These are phyloP conservation scores for Venturia canescens DNA, from an alignment of 1,140 invertebrate genomes.

Conservation along the genomic window DNA sequence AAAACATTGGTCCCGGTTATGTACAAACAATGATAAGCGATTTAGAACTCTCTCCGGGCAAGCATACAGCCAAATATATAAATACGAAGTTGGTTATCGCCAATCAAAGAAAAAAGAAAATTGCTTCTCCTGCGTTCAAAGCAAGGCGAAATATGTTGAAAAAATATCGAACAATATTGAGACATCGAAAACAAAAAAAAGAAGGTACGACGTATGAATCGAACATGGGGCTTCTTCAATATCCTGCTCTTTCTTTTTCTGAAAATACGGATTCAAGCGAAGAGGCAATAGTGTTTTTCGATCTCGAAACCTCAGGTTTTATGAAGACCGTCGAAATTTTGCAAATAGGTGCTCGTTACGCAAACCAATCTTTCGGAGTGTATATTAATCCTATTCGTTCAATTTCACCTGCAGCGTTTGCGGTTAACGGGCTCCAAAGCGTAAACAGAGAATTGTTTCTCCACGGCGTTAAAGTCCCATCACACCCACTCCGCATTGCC, in stretches of 20 bases:
- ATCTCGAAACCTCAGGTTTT: constrained; percentile 41
- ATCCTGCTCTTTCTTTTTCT: not conserved
- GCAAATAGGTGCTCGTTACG: constrained; percentile 30
- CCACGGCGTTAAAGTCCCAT: no score
- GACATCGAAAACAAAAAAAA: constrained; percentile 25
- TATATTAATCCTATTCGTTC: no score
- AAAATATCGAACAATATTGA: constrained; percentile 18
- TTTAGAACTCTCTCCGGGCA: constrained; percentile 5
- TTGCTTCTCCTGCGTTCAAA: constrained; percentile 5
- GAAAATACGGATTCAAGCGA: not conserved
- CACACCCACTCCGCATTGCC: no score
- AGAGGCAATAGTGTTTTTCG: constrained; percentile 23
- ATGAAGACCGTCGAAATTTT: constrained; percentile 1
- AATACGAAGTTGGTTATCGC: not conserved
- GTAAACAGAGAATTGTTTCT: no score
- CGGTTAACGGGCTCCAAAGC: no score
- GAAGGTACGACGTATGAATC: constrained; percentile 30
- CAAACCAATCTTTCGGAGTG: constrained; percentile 21
- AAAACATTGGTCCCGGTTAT: constrained; percentile 32
- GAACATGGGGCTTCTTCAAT: constrained; percentile 28
- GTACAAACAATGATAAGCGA: not conserved
- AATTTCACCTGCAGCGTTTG: no score
- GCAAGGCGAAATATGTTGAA: constrained; percentile 2
- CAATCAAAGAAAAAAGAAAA: not conserved
- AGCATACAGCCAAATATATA: not conserved